Evolutionary conservation across 2,113 vertebrate genomes (phyloP), one percentile per base, ranked within the genome.

Genomic region (Brachypodius melanocephalos): DNA sequence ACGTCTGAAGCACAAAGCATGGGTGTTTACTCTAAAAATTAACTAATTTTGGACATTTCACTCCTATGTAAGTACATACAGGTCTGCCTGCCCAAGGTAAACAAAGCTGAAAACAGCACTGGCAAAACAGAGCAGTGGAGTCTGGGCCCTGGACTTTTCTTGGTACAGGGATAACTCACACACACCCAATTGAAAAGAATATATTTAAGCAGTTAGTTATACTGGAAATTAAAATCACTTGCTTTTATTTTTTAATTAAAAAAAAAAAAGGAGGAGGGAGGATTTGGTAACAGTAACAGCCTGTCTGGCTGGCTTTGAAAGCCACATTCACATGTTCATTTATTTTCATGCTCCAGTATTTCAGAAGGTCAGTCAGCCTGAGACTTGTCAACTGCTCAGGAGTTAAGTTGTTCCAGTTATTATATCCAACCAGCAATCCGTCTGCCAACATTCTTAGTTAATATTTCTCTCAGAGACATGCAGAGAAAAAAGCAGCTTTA

Each of bases 311-410:
- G 58, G 66, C 85, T 94, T 80, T 86, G 79, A 93, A 93, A 93
- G 82, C 82, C 76, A 86, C 79, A 52, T 78, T 95, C 72, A 80
- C 59, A 42, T 31, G 40, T 67, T 86, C 93, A 67, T 78, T 94
- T 94, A 54, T 89, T 95, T 92, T 95, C 95, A 95, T 81, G 94
- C 86, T 88, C 65, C 90, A 73, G 40, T 57, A 86, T 95, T 91
- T 88, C 48, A 80, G 82, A 95, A 91, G 94, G 93, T 91, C 85
- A 67, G 59, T 83, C 85, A 92, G 79, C 34, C 75, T 69, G 52
- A 86, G 79, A 80, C 74, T 38, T 74, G 85, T 93, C 90, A 93
- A 86, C 59, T 86, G 59, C 68, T 90, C 58, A 65, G 88, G 45
- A 96, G 81, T 90, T 83, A 79, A 73, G 59, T 46, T 71, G 82